Evolutionary conservation across 2,113 vertebrate species (phyloP), one percentile per base, ranked within the genome.

Genomic region (Gorsachius goisagi): DNA sequence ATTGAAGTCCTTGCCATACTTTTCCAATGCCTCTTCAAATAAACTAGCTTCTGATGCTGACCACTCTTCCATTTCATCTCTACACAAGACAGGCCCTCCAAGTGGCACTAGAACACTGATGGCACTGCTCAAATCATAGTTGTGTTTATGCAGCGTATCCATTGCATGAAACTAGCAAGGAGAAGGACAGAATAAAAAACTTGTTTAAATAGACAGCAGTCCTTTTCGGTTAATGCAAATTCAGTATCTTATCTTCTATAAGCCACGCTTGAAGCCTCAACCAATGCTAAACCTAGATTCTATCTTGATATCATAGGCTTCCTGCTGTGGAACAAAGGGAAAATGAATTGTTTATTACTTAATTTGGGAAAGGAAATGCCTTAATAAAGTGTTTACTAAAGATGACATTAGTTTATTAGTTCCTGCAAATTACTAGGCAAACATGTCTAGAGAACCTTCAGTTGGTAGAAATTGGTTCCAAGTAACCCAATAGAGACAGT

Each of bases 11-110:
- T 99, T 99, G 94, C 99, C 99, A 53, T 99, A 99, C 97, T 99
- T 99, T 97, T 99, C 99, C 97, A 99, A 92, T 9, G 99, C 99
- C 94, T 99, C 99, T 96, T 99, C 99, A 87, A 99, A 99, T 97
- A 99, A 98, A 97, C 98, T 99, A 13, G 99, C 99, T 97, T 99
- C 99, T 16, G 99, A 99, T 44, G 99, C 99, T 24, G 99, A 99
- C 99, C 99, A 99, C 97, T 99, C 99, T 96, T 99, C 99, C 99
- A 99, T 99, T 98, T 99, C 99, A 78, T 99, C 99, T 97, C 99
- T 98, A 95, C 99, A 99, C 58, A 99, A 97, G 87, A 99, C 99
- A 9, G 99, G 99, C 52, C 99, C 99, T 35, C 99, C 99, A 47
- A 99, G 98, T 11, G 99, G 99, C 76, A 99, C 99, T 64, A 99